Base-by-base conservation (phyloP, 2,888 invertebrate genomes). In the Cistogaster globosa region DNA sequence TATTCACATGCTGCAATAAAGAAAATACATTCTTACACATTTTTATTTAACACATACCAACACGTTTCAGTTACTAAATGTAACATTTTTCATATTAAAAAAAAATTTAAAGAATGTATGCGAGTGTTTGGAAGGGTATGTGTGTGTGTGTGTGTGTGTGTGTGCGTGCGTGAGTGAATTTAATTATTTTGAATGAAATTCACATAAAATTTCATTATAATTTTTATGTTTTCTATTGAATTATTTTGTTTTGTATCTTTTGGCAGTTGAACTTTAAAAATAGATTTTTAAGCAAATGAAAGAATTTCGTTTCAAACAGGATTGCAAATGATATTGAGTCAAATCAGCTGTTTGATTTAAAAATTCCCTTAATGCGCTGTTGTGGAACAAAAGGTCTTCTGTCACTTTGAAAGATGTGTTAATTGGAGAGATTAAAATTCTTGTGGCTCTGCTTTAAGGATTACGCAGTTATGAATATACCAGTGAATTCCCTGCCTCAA, bases 131-230 rank as follows among this genome's bases (percentile, higher is more conserved):
- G 11, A n/a, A n/a, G n/a, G n/a, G n/a, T n/a, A n/a, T 12, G 42
- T 42, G 42, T 48, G 22, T 68, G 67, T 58, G 57, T 77, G 77
- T 68, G 77, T 77, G 68, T n/a, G 38, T 12, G 42, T 42, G 42
- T 48, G 22, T 68, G 67, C 51, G 57, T 77, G 77, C 77, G 77
- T 77, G 68, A 77, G 77, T 68, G 60, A 77, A 77, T 77, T 68
- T 77, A 68, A 77, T 77, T 77, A 77, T 38, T 77, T 60, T 77
- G 58, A 77, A 58, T n/a, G 38, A 77, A 77, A 53, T 60, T 48
- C 18, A 26, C 38, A 77, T 68, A 42, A 60, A 77, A 68, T 68
- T 68, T 68, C 16, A 77, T 77, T 68, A 60, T 60, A 51, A 58
- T 67, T 51, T 20, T 76, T 26, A 2, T 14, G n/a, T n/a, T n/a